phyloP scores from a whole-genome alignment of 2,797 vertebrate species.

The Buphagus erythrorhynchus region DNA sequence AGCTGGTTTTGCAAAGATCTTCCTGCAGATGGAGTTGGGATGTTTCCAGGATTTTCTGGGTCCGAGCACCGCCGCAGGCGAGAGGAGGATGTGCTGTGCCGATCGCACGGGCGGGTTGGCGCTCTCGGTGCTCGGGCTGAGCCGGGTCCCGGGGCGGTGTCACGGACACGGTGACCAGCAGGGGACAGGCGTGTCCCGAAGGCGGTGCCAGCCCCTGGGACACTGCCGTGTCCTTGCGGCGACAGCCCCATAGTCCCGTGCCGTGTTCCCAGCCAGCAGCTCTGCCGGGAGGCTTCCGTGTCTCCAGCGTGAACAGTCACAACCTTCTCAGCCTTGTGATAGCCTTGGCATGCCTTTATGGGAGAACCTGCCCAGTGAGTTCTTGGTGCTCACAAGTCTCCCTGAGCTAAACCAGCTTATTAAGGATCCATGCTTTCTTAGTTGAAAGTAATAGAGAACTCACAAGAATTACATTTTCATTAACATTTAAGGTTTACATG shows the following conservation, averaged over 20 bases:
- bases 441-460: not conserved
- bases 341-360: not conserved
- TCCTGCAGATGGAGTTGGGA: not conserved
- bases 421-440: not conserved
- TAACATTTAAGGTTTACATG: not conserved
- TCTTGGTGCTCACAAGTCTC: not conserved
- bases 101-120: not conserved
- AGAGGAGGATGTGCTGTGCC: not conserved
- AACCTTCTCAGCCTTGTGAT: not conserved
- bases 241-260: not conserved
- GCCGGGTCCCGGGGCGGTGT: not conserved
- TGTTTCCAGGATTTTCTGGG: not conserved
- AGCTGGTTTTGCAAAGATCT: conserved; percentile 19
- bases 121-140: not conserved
- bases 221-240: not conserved
- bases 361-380: not conserved
- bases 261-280: not conserved
- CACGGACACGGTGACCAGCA: not conserved
- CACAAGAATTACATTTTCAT: not conserved
- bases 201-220: not conserved
- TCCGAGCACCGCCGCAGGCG: not conserved
- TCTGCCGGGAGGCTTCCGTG: not conserved
- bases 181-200: not conserved
- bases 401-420: not conserved
- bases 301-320: not conserved